Evolutionary conservation across 1,140 invertebrate genomes (phyloP), one percentile per base, ranked within the genome.

Genomic region (Lethrus apterus): DNA sequence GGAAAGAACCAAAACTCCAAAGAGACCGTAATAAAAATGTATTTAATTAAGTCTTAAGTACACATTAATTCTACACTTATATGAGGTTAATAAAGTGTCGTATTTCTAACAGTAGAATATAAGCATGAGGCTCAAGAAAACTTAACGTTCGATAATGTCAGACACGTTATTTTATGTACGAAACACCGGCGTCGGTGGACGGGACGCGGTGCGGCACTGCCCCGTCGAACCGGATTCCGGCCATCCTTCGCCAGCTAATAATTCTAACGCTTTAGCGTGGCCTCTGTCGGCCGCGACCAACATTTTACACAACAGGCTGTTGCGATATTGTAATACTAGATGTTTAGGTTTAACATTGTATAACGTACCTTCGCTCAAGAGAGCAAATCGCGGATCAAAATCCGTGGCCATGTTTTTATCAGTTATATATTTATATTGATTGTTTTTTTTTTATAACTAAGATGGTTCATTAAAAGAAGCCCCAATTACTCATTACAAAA

Each of bases 181-280:
- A 26, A 26, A n/a, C 5, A 7, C 23, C 5, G 23, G 23, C 23
- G 23, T 7, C n/a, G 23, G 5, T 26, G 5, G 23, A 26, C 15
- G 23, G 40, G 17, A 30, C 31, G n/a, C 10, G 29, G 30, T 54
- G 35, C 23, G 31, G 29, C 34, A 33, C 49, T 48, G 48, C 41
- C 52, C 51, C 51, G 43, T 40, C 38, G 29, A 21, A 40, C 13
- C 17, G 15, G 19, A 23, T 26, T 2, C 31, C 10, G 19, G 17
- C 13, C 11, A 10, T 32, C 21, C 23, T 11, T 18, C n/a, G 17
- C 42, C 30, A 38, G 33, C 44, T 49, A 57, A 56, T 55, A 55
- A 66, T 67, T 66, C 62, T 65, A 69, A 69, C 67, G 67, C 67
- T 69, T 69, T 67, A 69, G 60, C 55, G 58, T 56, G 45, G 52